Base-by-base conservation (phyloP, 2,888 invertebrate genomes). In the Litoditis marina region DNA sequence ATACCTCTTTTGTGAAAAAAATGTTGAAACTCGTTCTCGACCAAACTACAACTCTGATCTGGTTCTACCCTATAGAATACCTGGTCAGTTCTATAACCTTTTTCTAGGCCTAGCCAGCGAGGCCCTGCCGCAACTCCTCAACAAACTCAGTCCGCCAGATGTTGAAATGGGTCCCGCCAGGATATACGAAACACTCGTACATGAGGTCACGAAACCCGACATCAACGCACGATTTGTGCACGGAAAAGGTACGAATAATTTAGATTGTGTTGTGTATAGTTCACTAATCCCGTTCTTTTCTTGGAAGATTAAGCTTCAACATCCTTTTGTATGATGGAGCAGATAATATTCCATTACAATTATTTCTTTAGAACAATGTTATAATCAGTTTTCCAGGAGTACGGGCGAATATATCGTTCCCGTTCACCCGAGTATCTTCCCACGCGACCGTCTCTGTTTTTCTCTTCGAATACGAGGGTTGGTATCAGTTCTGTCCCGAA, bases 191-290 rank as follows among this genome's bases (percentile, higher is more conserved):
- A 61, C 61, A n/a, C 27, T 55, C 16, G 39, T 61, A 19, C 68
- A 69, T 31, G 65, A 68, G 8, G 68, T 72, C 1, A 59, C 69
- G 3, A 66, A 59, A 51, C 79, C 79, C 6, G 60, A 69, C 19
- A 78, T 79, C 52, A 58, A 53, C 16, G 75, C 77, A 2, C 69
- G 68, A 13, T 79, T 79, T 42, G 59, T 78, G 13, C 66, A 68
- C 32, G 75, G 69, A 32, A 67, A 71, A 55, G 76, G 76, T 52
- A 61, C n/a, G n/a, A n/a, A n/a, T n/a, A n/a, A n/a, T n/a, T n/a
- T n/a, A n/a, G n/a, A n/a, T n/a, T n/a, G n/a, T n/a, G n/a, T n/a
- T n/a, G n/a, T n/a, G n/a, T n/a, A n/a, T n/a, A n/a, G n/a, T n/a
- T n/a, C n/a, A n/a, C n/a, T n/a, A n/a, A n/a, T n/a, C n/a, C n/a